phyloP scores from a whole-genome alignment of 2,113 vertebrate species.

The Oryctolagus cuniculus region mOryCun1.1 NC_091442.1:37273501-37274000 shows the following conservation, averaged over 20 bases:
- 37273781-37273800: not conserved
- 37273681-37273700: not conserved
- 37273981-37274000: slow-evolving; percentile 30
- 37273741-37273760: not conserved
- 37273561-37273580: not conserved
- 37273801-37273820: not conserved
- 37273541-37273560: not conserved
- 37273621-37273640: not conserved
- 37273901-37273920: not conserved
- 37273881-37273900: not conserved
- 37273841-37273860: not conserved
- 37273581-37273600: slow-evolving; percentile 44
- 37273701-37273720: not conserved
- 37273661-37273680: not conserved
- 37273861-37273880: not conserved
- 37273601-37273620: slow-evolving; percentile 11
- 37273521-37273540: not conserved
- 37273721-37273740: not conserved
- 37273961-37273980: not conserved
- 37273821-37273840: not conserved
- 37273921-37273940: slow-evolving; percentile 44
- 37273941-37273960: slow-evolving; percentile 32
- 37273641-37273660: not conserved
- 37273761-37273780: not conserved
- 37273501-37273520: not conserved